A percentile compares a stretch with the other conserved stretches of the same genome.
These are phyloP conservation scores for Andricus curvator DNA, from an alignment of 2,888 invertebrate genomes.

Conservation along the genomic window DNA sequence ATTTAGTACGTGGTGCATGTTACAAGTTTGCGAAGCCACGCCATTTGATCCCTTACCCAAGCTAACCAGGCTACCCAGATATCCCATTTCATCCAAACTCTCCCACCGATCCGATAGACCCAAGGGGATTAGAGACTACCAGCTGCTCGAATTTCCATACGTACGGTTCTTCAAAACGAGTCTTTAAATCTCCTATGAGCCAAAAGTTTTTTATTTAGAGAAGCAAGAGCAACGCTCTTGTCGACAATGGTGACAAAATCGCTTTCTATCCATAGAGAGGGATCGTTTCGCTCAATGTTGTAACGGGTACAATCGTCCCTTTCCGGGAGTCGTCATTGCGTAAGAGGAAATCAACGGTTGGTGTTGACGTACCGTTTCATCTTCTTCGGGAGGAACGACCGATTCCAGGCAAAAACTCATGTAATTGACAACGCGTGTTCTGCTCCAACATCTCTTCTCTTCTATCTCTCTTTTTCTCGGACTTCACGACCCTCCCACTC, in stretches of 20 bases:
- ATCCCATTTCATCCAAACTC: slow-evolving; percentile 3
- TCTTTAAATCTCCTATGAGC: too few species aligned
- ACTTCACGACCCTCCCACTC: slow-evolving; percentile 45
- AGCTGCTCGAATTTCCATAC: too few species aligned
- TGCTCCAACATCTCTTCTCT: slow-evolving; percentile 48
- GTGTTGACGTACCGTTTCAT: slow-evolving; percentile 68
- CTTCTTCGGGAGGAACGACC: slow-evolving; percentile 62
- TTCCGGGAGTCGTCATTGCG: slow-evolving; percentile 52
- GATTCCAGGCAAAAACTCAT: slow-evolving; percentile 56
- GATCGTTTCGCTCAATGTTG: slow-evolving; percentile 50
- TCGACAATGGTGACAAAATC: neutral
- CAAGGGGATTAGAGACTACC: too few species aligned
- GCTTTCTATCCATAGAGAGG: slow-evolving; percentile 45
- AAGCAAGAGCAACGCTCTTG: too few species aligned
- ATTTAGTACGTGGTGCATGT: slow-evolving; percentile 44
- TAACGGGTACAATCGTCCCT: slow-evolving; percentile 52
- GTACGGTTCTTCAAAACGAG: too few species aligned
- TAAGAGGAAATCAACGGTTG: slow-evolving; percentile 59
- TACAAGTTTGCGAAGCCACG: slow-evolving; percentile 48
- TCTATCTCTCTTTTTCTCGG: slow-evolving; percentile 46
- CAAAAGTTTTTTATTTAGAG: too few species aligned
- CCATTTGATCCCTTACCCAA: neutral
- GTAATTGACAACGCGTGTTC: slow-evolving; percentile 65
- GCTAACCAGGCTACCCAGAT: neutral
- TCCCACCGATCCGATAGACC: too few species aligned